Percentiles rank a stretch among this genome's conserved stretches.
phyloP scores from a whole-genome alignment of 2,888 invertebrate genomes.

The Subacronicta megacephala region DNA sequence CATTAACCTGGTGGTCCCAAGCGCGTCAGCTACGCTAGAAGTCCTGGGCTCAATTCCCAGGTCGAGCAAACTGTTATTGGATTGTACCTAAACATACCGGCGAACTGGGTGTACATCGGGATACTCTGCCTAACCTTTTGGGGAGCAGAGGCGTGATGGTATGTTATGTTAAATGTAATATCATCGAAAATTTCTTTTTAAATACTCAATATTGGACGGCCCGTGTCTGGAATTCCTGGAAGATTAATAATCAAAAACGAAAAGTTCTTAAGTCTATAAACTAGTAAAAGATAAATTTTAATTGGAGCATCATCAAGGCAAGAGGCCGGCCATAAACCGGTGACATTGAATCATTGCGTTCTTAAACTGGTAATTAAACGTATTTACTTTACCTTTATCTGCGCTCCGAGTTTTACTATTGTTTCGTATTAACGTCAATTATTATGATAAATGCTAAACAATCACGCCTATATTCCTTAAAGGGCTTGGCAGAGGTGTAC shows the following conservation, averaged over 20 bases:
- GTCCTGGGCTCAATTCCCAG: too few relatives aligned
- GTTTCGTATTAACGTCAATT: conserved; percentile 34
- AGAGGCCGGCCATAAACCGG: conserved; percentile 42
- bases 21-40: too few relatives aligned
- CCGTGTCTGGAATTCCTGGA: not conserved
- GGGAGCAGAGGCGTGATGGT: too few relatives aligned
- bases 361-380: conserved; percentile 56
- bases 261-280: conserved; percentile 40
- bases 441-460: conserved; percentile 9
- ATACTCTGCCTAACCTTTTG: too few relatives aligned
- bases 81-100: too few relatives aligned
- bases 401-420: conserved; percentile 51
- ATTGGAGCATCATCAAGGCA: conserved; percentile 48
- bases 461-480: too few relatives aligned
- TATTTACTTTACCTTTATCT: conserved; percentile 60
- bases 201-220: not conserved
- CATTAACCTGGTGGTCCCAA: too few relatives aligned
- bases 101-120: too few relatives aligned
- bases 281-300: conserved; percentile 47
- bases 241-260: conserved; percentile 42
- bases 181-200: too few relatives aligned
- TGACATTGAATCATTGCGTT: conserved; percentile 65
- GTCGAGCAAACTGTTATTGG: too few relatives aligned
- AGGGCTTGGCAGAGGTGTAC: too few relatives aligned
- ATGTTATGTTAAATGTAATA: too few relatives aligned